Percentiles rank a stretch among this genome's conserved stretches.
Evolutionary conservation across 92 coral and sea anemone genomes (phyloP).

Genomic region (Ricordea florida): DNA sequence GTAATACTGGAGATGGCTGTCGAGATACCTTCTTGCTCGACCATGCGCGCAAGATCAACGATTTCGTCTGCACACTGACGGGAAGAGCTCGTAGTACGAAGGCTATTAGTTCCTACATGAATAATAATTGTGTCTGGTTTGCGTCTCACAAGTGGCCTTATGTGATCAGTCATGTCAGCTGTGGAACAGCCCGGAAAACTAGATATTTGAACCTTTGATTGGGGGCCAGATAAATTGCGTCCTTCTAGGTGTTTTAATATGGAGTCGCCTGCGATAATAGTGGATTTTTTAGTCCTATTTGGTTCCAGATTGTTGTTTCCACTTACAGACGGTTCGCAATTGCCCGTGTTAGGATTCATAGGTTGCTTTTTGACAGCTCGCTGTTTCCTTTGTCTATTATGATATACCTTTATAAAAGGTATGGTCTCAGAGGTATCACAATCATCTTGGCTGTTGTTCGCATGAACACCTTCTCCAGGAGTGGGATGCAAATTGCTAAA

Average conservation of each 20-base stretch:
- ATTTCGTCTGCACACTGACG: background rate
- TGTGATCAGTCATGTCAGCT: background rate
- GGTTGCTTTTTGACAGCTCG: background rate
- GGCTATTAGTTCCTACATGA: too few species aligned
- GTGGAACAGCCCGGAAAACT: background rate
- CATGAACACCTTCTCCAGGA: background rate
- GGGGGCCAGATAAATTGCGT: background rate
- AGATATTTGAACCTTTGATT: background rate
- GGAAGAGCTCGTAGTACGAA: background rate
- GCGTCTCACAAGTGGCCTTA: background rate
- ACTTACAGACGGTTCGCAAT: background rate
- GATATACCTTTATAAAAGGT: background rate
- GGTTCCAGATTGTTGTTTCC: background rate
- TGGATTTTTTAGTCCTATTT: background rate
- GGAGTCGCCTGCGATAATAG: conserved; percentile 8
- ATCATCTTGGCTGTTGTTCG: background rate
- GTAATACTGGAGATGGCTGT: too few species aligned
- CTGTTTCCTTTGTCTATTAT: background rate
- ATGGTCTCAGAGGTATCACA: background rate
- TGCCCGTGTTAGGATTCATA: background rate
- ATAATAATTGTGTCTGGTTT: too few species aligned
- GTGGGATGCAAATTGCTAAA: too few species aligned
- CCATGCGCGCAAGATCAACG: background rate
- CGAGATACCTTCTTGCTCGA: too few species aligned
- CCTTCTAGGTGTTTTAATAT: conserved; percentile 3